A percentile compares a stretch with the other conserved stretches of the same genome.
Conservation (phyloP, 2,113 vertebrate genomes). For the Gymnocephalus cernua region DNA sequence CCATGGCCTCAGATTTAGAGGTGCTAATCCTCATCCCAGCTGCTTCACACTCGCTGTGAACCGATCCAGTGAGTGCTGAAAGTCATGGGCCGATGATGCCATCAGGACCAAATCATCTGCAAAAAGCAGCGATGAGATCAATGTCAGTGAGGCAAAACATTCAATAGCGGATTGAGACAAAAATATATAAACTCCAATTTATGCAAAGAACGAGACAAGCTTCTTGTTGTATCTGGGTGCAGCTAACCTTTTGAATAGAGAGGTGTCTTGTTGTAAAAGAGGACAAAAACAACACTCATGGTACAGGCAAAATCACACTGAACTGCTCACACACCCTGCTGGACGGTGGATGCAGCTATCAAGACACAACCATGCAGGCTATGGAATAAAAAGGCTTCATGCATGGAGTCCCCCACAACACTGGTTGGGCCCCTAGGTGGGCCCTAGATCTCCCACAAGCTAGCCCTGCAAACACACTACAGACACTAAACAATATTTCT, state of each 20-base stretch:
- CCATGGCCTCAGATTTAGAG: no score
- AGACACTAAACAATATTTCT: constrained; percentile 14
- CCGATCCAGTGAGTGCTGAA: no score
- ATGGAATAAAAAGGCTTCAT: constrained; percentile 6
- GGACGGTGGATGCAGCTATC: constrained; percentile 18
- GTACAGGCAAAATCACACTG: constrained; percentile 20
- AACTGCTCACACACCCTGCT: constrained; percentile 35
- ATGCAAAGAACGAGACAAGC: not conserved
- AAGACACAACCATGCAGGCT: constrained; percentile 29
- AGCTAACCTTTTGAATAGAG: constrained; percentile 4
- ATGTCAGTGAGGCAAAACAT: not conserved
- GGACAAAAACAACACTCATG: constrained; percentile 14
- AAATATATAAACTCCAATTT: not conserved
- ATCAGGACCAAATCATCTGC: no score
- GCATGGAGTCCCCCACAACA: not conserved
- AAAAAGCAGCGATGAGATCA: no score
- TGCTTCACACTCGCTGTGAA: no score
- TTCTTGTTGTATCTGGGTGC: not conserved
- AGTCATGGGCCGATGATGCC: no score
- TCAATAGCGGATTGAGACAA: not conserved
- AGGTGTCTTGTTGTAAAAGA: constrained; percentile 12
- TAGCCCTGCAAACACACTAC: constrained; percentile 5
- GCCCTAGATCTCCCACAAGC: not conserved
- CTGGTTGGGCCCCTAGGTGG: not conserved
- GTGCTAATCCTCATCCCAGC: no score